Evolutionary conservation across 1,140 invertebrate species (phyloP).

Genomic region (Brachionus paranguensis): DNA sequence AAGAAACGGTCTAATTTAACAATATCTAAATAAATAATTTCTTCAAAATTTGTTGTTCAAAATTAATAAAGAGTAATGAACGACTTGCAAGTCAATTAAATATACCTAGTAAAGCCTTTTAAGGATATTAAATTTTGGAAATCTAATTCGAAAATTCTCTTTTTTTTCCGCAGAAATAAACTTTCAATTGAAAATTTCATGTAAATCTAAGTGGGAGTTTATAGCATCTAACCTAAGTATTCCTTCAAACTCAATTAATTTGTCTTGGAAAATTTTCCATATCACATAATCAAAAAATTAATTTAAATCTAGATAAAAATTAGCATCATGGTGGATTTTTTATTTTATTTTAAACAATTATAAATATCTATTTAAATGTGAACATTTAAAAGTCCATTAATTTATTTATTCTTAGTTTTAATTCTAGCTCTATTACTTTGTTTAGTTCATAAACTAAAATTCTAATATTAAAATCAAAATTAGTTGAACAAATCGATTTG

Average conservation of each 20-base stretch:
- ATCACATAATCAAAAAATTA: not conserved
- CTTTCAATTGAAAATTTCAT: not conserved
- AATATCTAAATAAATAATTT: not conserved
- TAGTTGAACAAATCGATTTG: too few relatives aligned
- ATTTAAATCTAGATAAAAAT: not conserved
- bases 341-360: not conserved
- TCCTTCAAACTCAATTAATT: not conserved
- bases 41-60: not conserved
- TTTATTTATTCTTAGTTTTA: not conserved
- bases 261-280: not conserved
- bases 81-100: not conserved
- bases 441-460: not conserved
- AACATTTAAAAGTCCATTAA: not conserved
- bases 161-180: not conserved
- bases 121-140: not conserved
- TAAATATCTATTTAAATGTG: not conserved
- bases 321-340: not conserved
- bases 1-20: slow-evolving; percentile 5
- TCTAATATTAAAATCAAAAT: too few relatives aligned
- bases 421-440: not conserved
- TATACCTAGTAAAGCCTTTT: not conserved
- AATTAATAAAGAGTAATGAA: not conserved
- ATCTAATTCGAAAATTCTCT: not conserved
- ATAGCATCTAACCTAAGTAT: not conserved
- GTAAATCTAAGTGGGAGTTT: not conserved